Evolutionary conservation across 2,888 invertebrate genomes (phyloP).

Genomic region (Caenorhabditis virilis): DNA sequence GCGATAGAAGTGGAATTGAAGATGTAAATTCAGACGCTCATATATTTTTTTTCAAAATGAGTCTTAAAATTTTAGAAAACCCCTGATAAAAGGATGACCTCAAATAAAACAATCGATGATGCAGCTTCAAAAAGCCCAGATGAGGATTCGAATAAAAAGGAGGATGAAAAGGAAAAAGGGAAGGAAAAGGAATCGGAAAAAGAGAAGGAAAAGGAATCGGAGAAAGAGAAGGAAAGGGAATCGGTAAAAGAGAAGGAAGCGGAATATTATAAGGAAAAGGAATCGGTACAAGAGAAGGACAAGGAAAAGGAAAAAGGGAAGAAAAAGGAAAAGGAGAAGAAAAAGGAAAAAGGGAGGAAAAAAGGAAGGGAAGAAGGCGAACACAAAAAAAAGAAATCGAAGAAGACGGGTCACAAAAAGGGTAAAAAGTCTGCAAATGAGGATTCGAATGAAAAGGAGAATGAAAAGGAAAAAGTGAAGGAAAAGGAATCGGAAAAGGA

Average conservation of each 20-base stretch:
- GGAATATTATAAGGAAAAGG: slow-evolving; percentile 1
- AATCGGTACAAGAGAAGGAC: neutral
- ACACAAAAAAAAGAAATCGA: neutral
- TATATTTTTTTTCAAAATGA: no score
- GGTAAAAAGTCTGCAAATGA: neutral
- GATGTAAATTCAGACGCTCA: no score
- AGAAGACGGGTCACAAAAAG: neutral
- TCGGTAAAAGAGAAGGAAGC: slow-evolving; percentile 8
- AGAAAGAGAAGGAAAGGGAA: slow-evolving; percentile 8
- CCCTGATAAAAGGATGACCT: no score
- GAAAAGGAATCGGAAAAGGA: slow-evolving; percentile 1
- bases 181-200: neutral
- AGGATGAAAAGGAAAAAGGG: slow-evolving; percentile 3
- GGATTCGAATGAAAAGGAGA: slow-evolving; percentile 2
- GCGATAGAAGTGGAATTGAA: no score
- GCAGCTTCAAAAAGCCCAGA: no score
- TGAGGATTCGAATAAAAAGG: neutral
- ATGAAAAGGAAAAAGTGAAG: slow-evolving; percentile 1
- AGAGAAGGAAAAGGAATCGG: slow-evolving; percentile 5
- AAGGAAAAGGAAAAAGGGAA: neutral
- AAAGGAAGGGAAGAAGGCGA: neutral
- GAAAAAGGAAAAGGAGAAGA: neutral
- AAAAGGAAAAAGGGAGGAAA: neutral
- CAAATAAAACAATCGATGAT: no score
- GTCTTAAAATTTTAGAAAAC: no score